Evolutionary conservation across 2,797 vertebrate genomes (phyloP), one percentile per base, ranked within the genome.

Genomic region (Heliangelus exortis): DNA sequence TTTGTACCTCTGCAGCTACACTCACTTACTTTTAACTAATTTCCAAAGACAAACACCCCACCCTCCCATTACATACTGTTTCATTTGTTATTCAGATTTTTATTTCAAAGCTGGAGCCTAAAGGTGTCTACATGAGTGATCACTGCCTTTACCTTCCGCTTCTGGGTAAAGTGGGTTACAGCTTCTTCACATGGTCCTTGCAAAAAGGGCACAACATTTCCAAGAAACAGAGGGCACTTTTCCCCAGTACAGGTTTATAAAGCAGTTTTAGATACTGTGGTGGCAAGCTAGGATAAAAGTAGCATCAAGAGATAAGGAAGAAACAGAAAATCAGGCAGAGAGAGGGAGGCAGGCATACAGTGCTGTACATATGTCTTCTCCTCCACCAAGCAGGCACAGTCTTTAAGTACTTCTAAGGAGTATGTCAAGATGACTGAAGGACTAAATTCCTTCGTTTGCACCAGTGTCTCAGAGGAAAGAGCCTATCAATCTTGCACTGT

Each of bases 401-500:
- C 51, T 45, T 72, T 26, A 51, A 45, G n/a, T 43, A 50, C 22
- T 87, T 59, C 59, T 8, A 51, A 0, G 10, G 51, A 36, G 15
- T 5, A 33, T 0, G 2, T 33, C 15, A 23, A 39, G 22, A 59
- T 10, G 25, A 14, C 0, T 55, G 9, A 90, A 66, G 7, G 14
- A 55, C 12, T 19, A 33, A 73, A 73, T 57, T 55, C 55, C 53
- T 63, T 39, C 73, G 15, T 47, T 33, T 48, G 21, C 4, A 7
- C 23, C n/a, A 23, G 9, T 5, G 4, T 33, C 51, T 78, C 77
- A 55, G 47, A 93, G 57, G 33, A n/a, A 91, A 58, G 62, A 17
- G 29, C 21, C 21, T 39, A 62, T 25, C 0, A 1, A 81, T 54
- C 1, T 1, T 9, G 15, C 0, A 1, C 34, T 20, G 75, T 28